A percentile compares a stretch with the other conserved stretches of the same genome.
Conservation (phyloP, 2,888 invertebrate genomes). For the Stegana nigrithorax region DNA sequence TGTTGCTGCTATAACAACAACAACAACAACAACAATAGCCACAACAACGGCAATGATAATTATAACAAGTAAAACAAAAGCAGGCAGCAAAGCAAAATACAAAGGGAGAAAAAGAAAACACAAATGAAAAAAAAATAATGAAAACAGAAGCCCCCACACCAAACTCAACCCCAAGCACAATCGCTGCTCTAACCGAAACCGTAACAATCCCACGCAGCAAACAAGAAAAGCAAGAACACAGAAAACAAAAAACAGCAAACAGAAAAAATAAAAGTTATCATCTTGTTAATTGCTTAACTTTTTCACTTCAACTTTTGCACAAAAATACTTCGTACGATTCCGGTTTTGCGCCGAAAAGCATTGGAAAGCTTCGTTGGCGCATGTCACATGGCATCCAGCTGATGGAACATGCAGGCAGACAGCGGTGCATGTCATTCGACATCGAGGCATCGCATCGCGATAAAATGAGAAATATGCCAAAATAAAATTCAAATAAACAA, state of each 20-base stretch:
- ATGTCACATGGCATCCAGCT: neutral
- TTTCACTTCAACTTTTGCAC: constrained; percentile 57
- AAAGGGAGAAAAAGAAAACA: neutral
- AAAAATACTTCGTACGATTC: constrained; percentile 4
- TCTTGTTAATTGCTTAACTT: constrained; percentile 65
- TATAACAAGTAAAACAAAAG: constrained; percentile 1
- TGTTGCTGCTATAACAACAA: neutral
- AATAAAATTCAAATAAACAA: neutral
- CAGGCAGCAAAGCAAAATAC: neutral
- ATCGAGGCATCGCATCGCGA: neutral
- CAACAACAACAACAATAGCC: neutral
- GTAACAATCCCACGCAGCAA: neutral
- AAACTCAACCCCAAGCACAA: too few relatives aligned
- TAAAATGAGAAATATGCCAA: constrained; percentile 6
- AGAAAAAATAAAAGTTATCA: constrained; percentile 51
- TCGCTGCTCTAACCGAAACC: too few relatives aligned
- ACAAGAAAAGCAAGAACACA: neutral
- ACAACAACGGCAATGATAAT: neutral
- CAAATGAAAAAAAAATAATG: too few relatives aligned
- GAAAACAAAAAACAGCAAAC: neutral
- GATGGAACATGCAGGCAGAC: neutral
- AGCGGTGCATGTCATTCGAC: too few relatives aligned
- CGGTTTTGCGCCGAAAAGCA: neutral
- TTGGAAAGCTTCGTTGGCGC: neutral
- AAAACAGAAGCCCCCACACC: too few relatives aligned